A percentile compares a stretch with the other conserved stretches of the same genome.
phyloP scores from a whole-genome alignment of 2,888 invertebrate species.

The Stenodema calcarata region DNA sequence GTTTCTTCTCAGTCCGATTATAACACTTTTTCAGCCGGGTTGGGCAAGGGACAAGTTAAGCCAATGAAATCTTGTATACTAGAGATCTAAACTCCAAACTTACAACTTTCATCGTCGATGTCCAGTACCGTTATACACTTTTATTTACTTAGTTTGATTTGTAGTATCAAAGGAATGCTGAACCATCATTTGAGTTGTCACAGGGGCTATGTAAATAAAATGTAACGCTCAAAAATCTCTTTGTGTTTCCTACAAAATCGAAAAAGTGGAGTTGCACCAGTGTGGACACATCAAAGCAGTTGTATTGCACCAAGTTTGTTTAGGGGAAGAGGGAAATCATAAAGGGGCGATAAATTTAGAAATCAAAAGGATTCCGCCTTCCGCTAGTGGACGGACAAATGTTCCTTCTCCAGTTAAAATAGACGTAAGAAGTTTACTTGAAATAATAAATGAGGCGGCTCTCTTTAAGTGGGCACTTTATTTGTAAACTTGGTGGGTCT shows the following conservation, averaged over 20 bases:
- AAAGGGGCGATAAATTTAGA: constrained; percentile 42
- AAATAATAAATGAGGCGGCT: constrained; percentile 53
- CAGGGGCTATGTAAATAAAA: too few relatives aligned
- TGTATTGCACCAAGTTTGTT: constrained; percentile 43
- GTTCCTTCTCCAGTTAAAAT: constrained; percentile 53
- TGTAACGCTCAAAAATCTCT: not conserved
- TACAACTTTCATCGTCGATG: too few relatives aligned
- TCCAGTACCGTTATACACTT: too few relatives aligned
- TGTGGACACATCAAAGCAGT: constrained; percentile 42
- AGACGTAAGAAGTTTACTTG: constrained; percentile 53
- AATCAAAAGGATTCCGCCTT: constrained; percentile 43
- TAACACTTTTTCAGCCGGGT: too few relatives aligned
- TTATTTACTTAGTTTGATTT: too few relatives aligned
- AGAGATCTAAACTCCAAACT: too few relatives aligned
- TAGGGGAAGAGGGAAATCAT: constrained; percentile 34
- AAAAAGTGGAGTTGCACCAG: not conserved
- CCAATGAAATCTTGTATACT: too few relatives aligned
- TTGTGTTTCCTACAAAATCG: not conserved
- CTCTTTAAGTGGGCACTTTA: constrained; percentile 48
- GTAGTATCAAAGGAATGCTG: too few relatives aligned
- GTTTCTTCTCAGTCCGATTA: too few relatives aligned
- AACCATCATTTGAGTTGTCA: too few relatives aligned
- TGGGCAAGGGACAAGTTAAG: too few relatives aligned
- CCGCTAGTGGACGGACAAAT: constrained; percentile 43
- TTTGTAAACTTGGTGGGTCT: constrained; percentile 48